Percentiles rank a stretch among this genome's conserved stretches.
Evolutionary conservation across 1,140 invertebrate genomes (phyloP).

Genomic region (Hylyphantes graminicola): DNA sequence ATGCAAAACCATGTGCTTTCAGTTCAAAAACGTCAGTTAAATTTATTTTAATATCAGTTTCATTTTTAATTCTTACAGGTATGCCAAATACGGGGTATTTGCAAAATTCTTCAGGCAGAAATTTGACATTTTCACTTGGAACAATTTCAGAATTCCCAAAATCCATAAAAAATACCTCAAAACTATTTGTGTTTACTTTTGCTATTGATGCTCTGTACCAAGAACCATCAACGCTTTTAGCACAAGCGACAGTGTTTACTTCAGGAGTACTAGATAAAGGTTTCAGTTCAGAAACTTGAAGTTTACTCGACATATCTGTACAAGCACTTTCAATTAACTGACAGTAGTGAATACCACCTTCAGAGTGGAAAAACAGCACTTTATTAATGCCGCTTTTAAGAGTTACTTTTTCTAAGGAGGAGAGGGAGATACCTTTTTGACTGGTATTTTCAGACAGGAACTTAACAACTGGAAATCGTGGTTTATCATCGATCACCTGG

Average conservation of each 20-base stretch:
- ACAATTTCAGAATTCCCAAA: slow-evolving; percentile 30
- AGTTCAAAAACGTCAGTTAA: background rate
- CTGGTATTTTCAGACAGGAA: background rate
- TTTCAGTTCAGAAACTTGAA: background rate
- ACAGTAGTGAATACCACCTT: slow-evolving; percentile 14
- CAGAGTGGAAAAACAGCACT: background rate
- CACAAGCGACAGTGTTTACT: slow-evolving; percentile 6
- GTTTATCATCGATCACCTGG: background rate
- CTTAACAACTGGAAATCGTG: background rate
- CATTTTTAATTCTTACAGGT: background rate
- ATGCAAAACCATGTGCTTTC: background rate
- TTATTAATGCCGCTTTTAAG: slow-evolving; percentile 11
- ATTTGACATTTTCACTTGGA: background rate
- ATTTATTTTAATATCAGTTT: background rate
- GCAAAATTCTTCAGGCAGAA: background rate
- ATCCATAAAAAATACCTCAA: slow-evolving; percentile 2
- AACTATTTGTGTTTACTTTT: background rate
- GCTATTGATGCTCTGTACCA: slow-evolving; percentile 25
- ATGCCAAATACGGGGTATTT: slow-evolving; percentile 13
- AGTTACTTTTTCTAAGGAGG: background rate
- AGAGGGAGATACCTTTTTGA: background rate
- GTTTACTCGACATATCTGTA: background rate
- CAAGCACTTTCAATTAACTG: background rate
- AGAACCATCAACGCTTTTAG: slow-evolving; percentile 9
- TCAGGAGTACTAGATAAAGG: background rate